phyloP scores from a whole-genome alignment of 2,888 invertebrate species.

The Trichopria drosophilae region DNA sequence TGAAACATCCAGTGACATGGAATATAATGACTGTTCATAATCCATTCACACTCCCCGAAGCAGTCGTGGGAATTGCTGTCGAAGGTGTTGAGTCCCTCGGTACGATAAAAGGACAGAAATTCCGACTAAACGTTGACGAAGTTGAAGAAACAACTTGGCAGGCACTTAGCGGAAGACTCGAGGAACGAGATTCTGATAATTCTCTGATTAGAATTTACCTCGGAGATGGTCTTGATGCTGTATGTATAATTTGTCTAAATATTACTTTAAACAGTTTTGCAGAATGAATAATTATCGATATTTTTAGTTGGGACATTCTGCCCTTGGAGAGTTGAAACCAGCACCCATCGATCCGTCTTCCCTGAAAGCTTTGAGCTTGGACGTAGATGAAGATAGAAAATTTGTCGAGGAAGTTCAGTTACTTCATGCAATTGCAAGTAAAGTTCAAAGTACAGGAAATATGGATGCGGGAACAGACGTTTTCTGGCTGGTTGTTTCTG shows the following conservation, averaged over 20 bases:
- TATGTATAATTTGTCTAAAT: constrained; percentile 57
- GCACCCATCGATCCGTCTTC: constrained; percentile 47
- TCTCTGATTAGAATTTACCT: constrained; percentile 69
- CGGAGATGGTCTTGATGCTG: constrained; percentile 66
- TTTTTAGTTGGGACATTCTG: constrained; percentile 53
- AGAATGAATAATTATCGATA: constrained; percentile 15
- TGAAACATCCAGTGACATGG: constrained; percentile 79
- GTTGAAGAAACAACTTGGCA: constrained; percentile 67
- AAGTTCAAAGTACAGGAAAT: constrained; percentile 60
- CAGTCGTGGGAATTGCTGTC: constrained; percentile 69
- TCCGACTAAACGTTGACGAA: constrained; percentile 65
- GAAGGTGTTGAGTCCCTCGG: constrained; percentile 65
- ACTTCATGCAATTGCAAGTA: constrained; percentile 64
- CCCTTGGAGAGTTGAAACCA: constrained; percentile 53
- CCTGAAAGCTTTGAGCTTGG: constrained; percentile 43
- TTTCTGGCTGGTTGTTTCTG: constrained; percentile 68
- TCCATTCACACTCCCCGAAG: constrained; percentile 76
- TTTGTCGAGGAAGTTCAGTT: constrained; percentile 67
- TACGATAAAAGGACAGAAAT: constrained; percentile 58
- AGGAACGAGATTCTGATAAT: constrained; percentile 66
- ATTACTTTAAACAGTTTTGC: not conserved
- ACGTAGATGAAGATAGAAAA: constrained; percentile 64
- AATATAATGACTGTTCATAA: constrained; percentile 68
- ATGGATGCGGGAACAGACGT: constrained; percentile 67
- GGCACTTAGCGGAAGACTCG: constrained; percentile 64